Evolutionary conservation across 1,140 invertebrate species (phyloP).

Genomic region (Ctenoplectra terminalis): DNA sequence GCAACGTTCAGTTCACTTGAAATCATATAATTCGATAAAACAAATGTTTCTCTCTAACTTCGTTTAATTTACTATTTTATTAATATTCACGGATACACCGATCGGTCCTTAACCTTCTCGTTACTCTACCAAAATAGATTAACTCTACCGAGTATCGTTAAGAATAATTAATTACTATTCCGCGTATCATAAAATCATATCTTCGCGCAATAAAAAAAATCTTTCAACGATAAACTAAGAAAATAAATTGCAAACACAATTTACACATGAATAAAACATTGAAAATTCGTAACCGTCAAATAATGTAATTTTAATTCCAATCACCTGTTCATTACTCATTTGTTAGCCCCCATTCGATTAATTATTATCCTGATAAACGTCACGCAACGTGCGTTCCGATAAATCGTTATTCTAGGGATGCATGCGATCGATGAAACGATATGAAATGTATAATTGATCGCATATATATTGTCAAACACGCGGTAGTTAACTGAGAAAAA

Average conservation of each 20-base stretch:
- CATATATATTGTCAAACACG: not conserved
- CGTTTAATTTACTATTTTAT: too few species aligned
- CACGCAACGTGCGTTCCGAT: slow-evolving; percentile 44
- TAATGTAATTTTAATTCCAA: slow-evolving; percentile 56
- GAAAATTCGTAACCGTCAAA: slow-evolving; percentile 22
- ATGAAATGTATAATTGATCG: slow-evolving; percentile 53
- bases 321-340: slow-evolving; percentile 60
- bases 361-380: slow-evolving; percentile 72
- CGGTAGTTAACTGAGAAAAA: slow-evolving; percentile 3
- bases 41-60: too few species aligned
- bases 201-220: not conserved
- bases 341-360: slow-evolving; percentile 63
- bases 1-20: not conserved
- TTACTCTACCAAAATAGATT: not conserved
- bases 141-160: not conserved
- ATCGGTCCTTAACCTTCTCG: not conserved
- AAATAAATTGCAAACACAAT: slow-evolving; percentile 1
- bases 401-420: slow-evolving; percentile 55
- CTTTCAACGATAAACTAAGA: too few species aligned
- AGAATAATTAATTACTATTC: not conserved
- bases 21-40: not conserved
- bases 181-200: not conserved
- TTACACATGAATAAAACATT: slow-evolving; percentile 1
- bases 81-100: not conserved
- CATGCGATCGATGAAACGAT: slow-evolving; percentile 41